Conservation (phyloP, 2,113 vertebrate genomes). For the Mobula hypostoma region DNA sequence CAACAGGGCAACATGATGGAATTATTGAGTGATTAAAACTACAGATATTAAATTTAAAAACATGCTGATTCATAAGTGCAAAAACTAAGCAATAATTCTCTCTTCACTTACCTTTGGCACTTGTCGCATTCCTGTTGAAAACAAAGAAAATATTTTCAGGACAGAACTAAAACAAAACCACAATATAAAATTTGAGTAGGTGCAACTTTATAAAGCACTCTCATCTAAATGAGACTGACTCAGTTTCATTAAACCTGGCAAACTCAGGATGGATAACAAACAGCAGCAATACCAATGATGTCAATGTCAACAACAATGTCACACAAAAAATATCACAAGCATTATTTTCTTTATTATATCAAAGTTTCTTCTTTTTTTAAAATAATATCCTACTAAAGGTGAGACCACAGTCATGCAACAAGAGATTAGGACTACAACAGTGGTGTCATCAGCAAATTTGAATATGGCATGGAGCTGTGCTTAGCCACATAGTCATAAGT, state of each 20-base stretch:
- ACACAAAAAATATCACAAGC: not conserved
- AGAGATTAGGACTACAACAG: no score
- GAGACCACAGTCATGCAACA: not conserved
- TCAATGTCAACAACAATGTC: not conserved
- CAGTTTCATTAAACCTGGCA: not conserved
- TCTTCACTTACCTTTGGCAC: conserved; percentile 78
- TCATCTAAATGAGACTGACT: not conserved
- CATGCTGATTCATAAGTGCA: not conserved
- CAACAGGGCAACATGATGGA: not conserved
- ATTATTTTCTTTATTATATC: not conserved
- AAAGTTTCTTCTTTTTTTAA: not conserved
- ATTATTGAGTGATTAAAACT: not conserved
- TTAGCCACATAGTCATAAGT: no score
- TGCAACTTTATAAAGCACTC: not conserved
- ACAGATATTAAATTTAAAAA: conserved; percentile 32
- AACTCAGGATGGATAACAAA: not conserved
- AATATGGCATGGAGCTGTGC: no score
- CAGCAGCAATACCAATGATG: not conserved
- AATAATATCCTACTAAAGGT: not conserved
- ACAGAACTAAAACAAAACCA: not conserved
- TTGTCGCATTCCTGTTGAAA: conserved; percentile 88
- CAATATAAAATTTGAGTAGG: not conserved
- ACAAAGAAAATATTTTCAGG: conserved; percentile 41
- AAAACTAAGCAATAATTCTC: conserved; percentile 34
- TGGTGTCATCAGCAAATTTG: no score